These are phyloP conservation scores for Pycnonotus jocosus DNA, from an alignment of 2,113 vertebrate genomes.

Conservation along the genomic window DNA sequence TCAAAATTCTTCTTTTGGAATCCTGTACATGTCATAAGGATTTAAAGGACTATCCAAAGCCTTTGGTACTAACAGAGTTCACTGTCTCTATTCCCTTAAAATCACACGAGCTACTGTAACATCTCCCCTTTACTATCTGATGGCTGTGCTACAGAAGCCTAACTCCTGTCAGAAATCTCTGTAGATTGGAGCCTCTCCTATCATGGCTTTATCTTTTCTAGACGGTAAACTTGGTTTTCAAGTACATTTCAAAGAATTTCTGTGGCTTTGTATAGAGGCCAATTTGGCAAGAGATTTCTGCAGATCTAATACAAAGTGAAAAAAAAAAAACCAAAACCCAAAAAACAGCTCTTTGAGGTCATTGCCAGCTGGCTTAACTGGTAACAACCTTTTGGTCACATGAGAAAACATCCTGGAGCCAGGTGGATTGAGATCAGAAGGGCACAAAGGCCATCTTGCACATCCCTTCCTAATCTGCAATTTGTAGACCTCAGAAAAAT, in stretches of 20 bases:
- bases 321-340: no score
- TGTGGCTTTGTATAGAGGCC: neutral
- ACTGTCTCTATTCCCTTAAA: neutral
- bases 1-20: neutral
- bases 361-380: neutral
- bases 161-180: neutral
- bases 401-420: neutral
- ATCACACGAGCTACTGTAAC: rapidly evolving
- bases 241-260: neutral
- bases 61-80: neutral
- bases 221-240: neutral
- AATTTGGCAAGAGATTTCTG: neutral
- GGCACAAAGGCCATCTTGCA: neutral
- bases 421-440: neutral
- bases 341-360: neutral
- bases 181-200: neutral
- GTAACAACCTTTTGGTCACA: neutral
- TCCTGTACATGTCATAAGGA: rapidly evolving
- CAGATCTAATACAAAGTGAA: neutral
- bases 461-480: neutral
- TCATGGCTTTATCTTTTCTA: neutral
- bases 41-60: neutral
- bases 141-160: rapidly evolving
- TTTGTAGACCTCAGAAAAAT: neutral
- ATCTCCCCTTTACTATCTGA: neutral